Conservation (phyloP, 2,113 vertebrate genomes). For the Alaudala cheleensis region DNA sequence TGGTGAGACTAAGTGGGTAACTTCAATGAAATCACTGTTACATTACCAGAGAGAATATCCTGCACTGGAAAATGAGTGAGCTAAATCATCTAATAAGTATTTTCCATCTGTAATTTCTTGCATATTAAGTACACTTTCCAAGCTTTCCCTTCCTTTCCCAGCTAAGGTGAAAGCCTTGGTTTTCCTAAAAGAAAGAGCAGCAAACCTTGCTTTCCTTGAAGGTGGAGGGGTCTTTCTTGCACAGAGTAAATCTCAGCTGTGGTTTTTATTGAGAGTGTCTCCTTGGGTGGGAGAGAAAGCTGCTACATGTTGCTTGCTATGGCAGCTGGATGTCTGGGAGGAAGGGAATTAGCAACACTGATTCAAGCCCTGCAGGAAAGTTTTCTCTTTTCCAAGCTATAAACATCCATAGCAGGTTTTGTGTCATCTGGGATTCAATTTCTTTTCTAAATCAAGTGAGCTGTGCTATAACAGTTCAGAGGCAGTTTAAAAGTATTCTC, state of each 20-base stretch:
- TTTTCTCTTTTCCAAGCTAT: not conserved
- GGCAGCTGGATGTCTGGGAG: not conserved
- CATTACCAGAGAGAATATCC: not conserved
- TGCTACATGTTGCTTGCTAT: not conserved
- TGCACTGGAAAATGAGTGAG: not conserved
- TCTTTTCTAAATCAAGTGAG: constrained; percentile 24
- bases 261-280: not conserved
- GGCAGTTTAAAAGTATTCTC: not conserved
- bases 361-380: not conserved
- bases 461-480: not conserved
- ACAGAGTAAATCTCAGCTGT: not conserved
- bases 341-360: not conserved
- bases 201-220: not conserved
- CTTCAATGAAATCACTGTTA: not conserved
- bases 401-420: not conserved
- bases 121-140: not conserved
- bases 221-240: not conserved
- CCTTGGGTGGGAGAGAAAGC: not conserved
- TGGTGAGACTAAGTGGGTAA: not conserved
- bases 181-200: not conserved
- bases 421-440: not conserved
- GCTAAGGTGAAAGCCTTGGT: not conserved
- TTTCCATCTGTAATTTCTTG: constrained; percentile 20
- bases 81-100: not conserved
- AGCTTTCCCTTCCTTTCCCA: not conserved